Conservation (phyloP, 2,113 vertebrate species). For the Onychostruthus taczanowskii region DNA sequence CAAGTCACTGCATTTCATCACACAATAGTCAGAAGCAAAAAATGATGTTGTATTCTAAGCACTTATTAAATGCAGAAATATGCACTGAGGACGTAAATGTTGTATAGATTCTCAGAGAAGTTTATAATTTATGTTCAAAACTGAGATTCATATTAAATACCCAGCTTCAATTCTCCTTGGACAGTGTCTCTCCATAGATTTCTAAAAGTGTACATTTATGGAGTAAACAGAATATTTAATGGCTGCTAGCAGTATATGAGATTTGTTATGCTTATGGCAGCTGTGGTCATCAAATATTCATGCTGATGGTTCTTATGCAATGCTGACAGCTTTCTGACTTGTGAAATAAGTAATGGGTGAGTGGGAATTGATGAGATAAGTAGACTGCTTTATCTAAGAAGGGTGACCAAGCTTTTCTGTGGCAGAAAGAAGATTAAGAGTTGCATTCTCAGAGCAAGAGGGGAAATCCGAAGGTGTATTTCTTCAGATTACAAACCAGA, state of each 20-base stretch:
- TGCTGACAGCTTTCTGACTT: slow-evolving; percentile 46
- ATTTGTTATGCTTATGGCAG: slow-evolving; percentile 56
- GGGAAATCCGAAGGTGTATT: not conserved
- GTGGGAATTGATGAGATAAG: slow-evolving; percentile 45
- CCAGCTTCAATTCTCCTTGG: slow-evolving; percentile 53
- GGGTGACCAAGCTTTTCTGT: slow-evolving; percentile 7
- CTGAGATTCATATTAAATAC: slow-evolving; percentile 29
- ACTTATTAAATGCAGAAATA: slow-evolving; percentile 15
- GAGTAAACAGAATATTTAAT: slow-evolving; percentile 67
- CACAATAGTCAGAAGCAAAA: slow-evolving; percentile 3
- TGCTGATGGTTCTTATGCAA: slow-evolving; percentile 48
- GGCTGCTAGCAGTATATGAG: slow-evolving; percentile 36
- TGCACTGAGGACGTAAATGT: slow-evolving; percentile 18
- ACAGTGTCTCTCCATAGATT: slow-evolving; percentile 30
- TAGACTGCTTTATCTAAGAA: slow-evolving; percentile 23
- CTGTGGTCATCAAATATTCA: slow-evolving; percentile 63
- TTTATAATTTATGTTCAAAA: slow-evolving; percentile 29
- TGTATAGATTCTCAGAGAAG: slow-evolving; percentile 11
- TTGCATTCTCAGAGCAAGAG: not conserved
- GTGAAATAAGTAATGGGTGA: slow-evolving; percentile 50
- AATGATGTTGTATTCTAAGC: not conserved
- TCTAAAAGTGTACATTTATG: slow-evolving; percentile 48
- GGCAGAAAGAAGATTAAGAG: not conserved
- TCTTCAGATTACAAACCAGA: not conserved
- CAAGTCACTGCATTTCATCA: not conserved